Base-by-base conservation (phyloP, 2,888 invertebrate species). In the Sarcophaga caerulescens region DNA sequence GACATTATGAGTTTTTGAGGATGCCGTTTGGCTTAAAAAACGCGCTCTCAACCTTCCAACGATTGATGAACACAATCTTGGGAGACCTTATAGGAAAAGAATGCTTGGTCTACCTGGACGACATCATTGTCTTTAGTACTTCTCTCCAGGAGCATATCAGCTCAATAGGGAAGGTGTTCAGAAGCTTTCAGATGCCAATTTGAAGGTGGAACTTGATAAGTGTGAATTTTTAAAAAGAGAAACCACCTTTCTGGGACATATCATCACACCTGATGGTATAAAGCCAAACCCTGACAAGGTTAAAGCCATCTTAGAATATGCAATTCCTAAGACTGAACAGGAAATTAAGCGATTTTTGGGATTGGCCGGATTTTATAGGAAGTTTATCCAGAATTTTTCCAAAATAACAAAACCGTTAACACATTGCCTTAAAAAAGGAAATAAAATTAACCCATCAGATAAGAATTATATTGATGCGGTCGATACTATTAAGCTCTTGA, bases 101-200 rank as follows among this genome's bases (percentile, higher is more conserved):
- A n/a, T 89, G 90, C 65, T 87, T 91, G 2, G 90, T 91, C 0
- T 92, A 85, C 81, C 85, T 91, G 57, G 92, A 92, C 44, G 91
- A 92, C 74, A 89, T 90, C 3, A 87, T 92, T 10, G 85, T 91
- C 14, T 91, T 88, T 52, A 80, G 73, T 10, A 78, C 78, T 62
- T 87, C 85, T 6, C 74, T 91, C 17, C 88, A 90, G 77, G 90
- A 91, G 86, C 90, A 91, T 73, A 87, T 88, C 17, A 73, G 81
- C 71, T 87, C 84, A 23, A 65, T 90, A 47, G 79, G 82, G 76
- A 74, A 63, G 77, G 87, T 90, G 2, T 88, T 91, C 62, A 35
- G 75, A 87, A 80, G 81, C 78, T 90, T 10, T 63, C 85, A 45
- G 71, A 88, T 74, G 84, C 73, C 0, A 88, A 90, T 69, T 84